phyloP scores from a whole-genome alignment of 2,797 vertebrate species.

The Cossypha niveicapilla region DNA sequence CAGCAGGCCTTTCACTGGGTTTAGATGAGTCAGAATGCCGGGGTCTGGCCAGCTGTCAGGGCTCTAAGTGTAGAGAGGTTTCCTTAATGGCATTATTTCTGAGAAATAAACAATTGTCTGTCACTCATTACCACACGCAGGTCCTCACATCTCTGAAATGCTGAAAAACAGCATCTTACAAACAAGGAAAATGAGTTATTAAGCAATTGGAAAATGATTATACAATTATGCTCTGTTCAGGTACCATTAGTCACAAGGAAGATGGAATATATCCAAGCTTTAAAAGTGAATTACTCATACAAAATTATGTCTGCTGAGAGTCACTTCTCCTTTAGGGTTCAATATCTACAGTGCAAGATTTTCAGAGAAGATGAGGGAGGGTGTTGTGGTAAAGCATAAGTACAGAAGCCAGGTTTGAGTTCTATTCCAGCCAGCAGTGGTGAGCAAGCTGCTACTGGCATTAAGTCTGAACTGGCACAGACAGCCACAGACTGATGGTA shows the following conservation, averaged over 20 bases:
- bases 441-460: slow-evolving; percentile 26
- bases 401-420: background rate
- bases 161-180: slow-evolving; percentile 63
- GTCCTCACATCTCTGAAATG: slow-evolving; percentile 29
- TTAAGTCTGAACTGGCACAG: background rate
- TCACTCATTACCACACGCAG: background rate
- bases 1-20: background rate
- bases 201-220: slow-evolving; percentile 74
- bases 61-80: background rate
- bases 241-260: slow-evolving; percentile 74
- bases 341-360: background rate
- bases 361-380: background rate
- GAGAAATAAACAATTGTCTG: slow-evolving; percentile 8
- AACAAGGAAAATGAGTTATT: slow-evolving; percentile 71
- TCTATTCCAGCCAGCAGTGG: background rate
- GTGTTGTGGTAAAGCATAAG: background rate
- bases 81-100: background rate
- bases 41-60: background rate
- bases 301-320: slow-evolving; percentile 59
- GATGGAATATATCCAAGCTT: slow-evolving; percentile 66
- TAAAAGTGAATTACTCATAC: slow-evolving; percentile 69
- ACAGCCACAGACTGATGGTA: background rate
- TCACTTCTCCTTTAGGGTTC: slow-evolving; percentile 61
- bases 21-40: background rate
- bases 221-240: slow-evolving; percentile 66